phyloP scores from a whole-genome alignment of 2,797 vertebrate species.

The Enteromius anoplus region DNA sequence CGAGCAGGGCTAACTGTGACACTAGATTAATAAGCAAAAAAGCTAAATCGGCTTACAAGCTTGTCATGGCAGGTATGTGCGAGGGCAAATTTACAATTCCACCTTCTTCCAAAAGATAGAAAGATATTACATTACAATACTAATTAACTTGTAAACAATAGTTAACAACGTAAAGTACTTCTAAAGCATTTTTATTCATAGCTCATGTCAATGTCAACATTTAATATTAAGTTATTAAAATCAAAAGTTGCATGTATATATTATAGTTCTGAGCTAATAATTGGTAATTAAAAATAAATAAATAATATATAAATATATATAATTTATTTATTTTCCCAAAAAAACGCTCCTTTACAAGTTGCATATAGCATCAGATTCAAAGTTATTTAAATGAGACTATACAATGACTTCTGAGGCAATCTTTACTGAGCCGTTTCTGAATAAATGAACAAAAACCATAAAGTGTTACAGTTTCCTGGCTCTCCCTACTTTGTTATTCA shows the following conservation, averaged over 20 bases:
- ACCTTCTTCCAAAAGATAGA: neutral
- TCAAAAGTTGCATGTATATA: neutral
- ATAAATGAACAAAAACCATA: neutral
- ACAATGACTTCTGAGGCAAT: neutral
- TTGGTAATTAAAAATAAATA: too few relatives aligned
- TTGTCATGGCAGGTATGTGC: neutral
- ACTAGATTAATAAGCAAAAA: neutral
- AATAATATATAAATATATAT: too few relatives aligned
- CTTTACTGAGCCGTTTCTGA: neutral
- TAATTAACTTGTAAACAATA: neutral
- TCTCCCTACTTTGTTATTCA: constrained; percentile 45
- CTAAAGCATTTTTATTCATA: neutral
- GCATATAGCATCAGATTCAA: neutral
- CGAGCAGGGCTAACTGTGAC: neutral
- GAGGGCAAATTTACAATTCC: neutral
- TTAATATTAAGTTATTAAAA: neutral
- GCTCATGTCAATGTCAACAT: neutral
- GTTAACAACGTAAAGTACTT: neutral
- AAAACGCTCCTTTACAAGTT: neutral
- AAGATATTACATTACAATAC: neutral
- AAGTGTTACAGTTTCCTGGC: constrained; percentile 5
- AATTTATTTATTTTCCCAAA: neutral
- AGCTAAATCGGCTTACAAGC: neutral
- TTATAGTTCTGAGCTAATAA: neutral
- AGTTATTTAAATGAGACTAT: neutral